phyloP scores from a whole-genome alignment of 1,140 invertebrate species.

The Achroia grisella region DNA sequence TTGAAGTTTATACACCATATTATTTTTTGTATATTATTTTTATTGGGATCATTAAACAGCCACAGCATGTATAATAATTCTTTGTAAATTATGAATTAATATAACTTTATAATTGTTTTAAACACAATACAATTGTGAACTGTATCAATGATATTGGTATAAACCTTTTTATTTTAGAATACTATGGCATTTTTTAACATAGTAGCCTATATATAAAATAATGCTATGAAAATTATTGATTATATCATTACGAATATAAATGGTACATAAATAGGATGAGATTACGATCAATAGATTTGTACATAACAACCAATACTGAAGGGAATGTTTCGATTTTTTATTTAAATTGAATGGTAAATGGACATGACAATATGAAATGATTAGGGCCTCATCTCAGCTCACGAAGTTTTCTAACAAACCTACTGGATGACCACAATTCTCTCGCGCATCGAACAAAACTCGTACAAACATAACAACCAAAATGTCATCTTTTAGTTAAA shows the following conservation, averaged over 20 bases:
- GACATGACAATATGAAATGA: neutral
- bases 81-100: too few relatives aligned
- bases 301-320: constrained; percentile 39
- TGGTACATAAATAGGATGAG: constrained; percentile 13
- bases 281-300: constrained; percentile 25
- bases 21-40: too few relatives aligned
- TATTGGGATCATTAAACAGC: too few relatives aligned
- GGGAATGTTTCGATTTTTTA: constrained; percentile 37
- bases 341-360: neutral
- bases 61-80: too few relatives aligned
- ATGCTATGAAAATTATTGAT: constrained; percentile 1
- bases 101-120: too few relatives aligned
- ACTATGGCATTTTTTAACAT: neutral
- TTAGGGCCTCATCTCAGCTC: constrained; percentile 58
- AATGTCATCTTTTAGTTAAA: constrained; percentile 4
- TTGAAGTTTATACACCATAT: too few relatives aligned
- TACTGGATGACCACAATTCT: constrained; percentile 54
- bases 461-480: constrained; percentile 13
- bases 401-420: constrained; percentile 60
- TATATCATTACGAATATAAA: constrained; percentile 8
- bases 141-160: too few relatives aligned
- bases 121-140: too few relatives aligned
- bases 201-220: too few relatives aligned
- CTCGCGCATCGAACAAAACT: constrained; percentile 10
- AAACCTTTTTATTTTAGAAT: too few relatives aligned